Evolutionary conservation across 2,888 invertebrate genomes (phyloP).

Genomic region (Acanthosoma haemorrhoidale): DNA sequence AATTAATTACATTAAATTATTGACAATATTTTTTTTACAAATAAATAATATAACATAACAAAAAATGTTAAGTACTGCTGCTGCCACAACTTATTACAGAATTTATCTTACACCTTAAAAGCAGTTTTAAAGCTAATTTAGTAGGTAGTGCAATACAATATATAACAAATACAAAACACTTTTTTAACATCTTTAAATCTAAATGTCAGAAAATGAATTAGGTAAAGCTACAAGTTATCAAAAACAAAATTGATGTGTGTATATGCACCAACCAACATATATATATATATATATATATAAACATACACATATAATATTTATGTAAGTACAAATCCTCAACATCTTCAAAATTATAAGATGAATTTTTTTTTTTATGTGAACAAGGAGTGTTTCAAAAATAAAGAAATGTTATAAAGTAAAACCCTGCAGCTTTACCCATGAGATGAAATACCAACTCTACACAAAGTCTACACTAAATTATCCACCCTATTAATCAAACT

Average conservation of each 20-base stretch:
- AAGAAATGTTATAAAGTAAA: neutral
- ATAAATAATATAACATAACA: neutral
- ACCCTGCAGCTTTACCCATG: constrained; percentile 19
- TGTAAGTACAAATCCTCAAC: neutral
- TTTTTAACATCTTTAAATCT: neutral
- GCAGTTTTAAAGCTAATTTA: constrained; percentile 28
- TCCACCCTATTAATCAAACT: constrained; percentile 21
- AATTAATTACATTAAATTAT: constrained; percentile 3
- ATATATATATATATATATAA: neutral
- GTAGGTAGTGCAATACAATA: constrained; percentile 21
- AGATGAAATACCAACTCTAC: constrained; percentile 14
- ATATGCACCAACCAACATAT: neutral
- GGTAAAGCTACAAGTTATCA: constrained; percentile 20
- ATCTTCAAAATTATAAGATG: neutral
- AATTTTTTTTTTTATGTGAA: neutral
- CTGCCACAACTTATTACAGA: constrained; percentile 22
- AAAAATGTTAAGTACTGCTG: constrained; percentile 25
- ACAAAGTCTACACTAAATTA: constrained; percentile 16
- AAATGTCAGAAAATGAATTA: constrained; percentile 22
- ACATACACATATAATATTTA: neutral
- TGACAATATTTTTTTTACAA: constrained; percentile 13
- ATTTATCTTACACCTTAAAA: constrained; percentile 28
- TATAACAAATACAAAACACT: constrained; percentile 27
- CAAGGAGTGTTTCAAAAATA: neutral
- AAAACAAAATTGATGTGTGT: neutral